phyloP scores from a whole-genome alignment of 2,113 vertebrate species.

The Chaenocephalus aceratus region DNA sequence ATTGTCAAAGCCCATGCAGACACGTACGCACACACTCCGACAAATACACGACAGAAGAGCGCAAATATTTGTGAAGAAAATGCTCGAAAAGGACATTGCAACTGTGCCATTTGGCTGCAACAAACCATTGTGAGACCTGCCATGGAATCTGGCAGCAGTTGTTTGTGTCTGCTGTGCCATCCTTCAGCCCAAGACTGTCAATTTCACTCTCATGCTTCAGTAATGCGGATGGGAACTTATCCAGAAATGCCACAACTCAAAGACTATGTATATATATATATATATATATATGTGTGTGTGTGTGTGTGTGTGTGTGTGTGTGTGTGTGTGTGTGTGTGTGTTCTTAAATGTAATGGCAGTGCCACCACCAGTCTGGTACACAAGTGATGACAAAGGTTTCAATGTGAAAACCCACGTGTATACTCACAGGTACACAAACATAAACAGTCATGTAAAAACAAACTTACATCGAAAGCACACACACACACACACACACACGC shows the following conservation, averaged over 20 bases:
- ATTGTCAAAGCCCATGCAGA: background rate
- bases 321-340: background rate
- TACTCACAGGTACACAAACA: constrained; percentile 35
- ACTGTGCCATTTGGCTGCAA: constrained; percentile 70
- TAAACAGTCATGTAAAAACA: constrained; percentile 20
- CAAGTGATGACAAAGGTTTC: constrained; percentile 37
- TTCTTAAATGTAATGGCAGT: constrained; percentile 25
- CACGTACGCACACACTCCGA: constrained; percentile 12
- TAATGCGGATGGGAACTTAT: constrained; percentile 62
- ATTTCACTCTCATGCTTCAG: constrained; percentile 82
- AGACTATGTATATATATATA: constrained; percentile 24
- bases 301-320: constrained; percentile 18
- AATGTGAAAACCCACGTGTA: constrained; percentile 13
- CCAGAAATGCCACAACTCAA: constrained; percentile 63
- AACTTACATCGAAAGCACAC: constrained; percentile 11
- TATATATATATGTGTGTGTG: background rate
- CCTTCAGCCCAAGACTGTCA: constrained; percentile 75
- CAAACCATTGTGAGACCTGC: constrained; percentile 68
- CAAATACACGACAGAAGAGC: constrained; percentile 38
- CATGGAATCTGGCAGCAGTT: constrained; percentile 72
- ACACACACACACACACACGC: constrained; percentile 18
- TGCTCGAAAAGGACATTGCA: constrained; percentile 69
- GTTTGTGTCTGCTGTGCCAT: constrained; percentile 69
- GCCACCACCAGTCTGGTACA: constrained; percentile 38
- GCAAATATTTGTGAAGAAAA: constrained; percentile 70